Evolutionary conservation across 2,797 vertebrate genomes (phyloP), one percentile per base, ranked within the genome.

Genomic region (Hippoglossus hippoglossus): DNA sequence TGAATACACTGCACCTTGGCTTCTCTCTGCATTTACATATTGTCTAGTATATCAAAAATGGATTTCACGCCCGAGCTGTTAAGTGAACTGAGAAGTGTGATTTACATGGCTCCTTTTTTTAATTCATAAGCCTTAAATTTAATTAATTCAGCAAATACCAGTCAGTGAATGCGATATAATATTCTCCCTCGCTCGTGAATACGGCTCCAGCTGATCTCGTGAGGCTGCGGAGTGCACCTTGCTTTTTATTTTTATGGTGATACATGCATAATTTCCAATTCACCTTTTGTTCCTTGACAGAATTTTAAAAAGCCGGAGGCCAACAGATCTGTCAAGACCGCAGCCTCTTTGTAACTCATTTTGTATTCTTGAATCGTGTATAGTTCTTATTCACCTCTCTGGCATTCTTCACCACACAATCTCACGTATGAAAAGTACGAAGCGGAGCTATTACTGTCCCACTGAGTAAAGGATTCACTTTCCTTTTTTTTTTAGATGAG

Each of bases 71-170:
- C 75, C 19, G 69, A 86, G 47, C 76, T 67, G 64, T 80, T 57
- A 39, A 86, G 73, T 74, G 73, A 90, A 86, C 72, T 77, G 70
- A 66, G 70, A 75, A 78, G 83, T 83, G 56, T 73, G 89, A 90
- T 90, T 84, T 81, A 75, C 79, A 83, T 6, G 52, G 41, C 68
- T 82, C 72, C 69, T 78, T 72, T 83, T 86, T 86, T 87, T 2
- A 84, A 89, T 89, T 91, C 60, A 85, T 77, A 75, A 82, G 75
- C 46, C 70, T 78, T 53, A 66, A 79, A 88, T 88, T 84, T 47
- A 86, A 87, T 88, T 82, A 85, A 87, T 80, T 79, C 60, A 53
- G 79, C 73, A 89, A 89, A 88, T 79, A 80, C 49, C 36, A 61
- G 69, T 79, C 31, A 64, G 31, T 36, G 65, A 87, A 82, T 69